A percentile compares a stretch with the other conserved stretches of the same genome.
Conservation (phyloP, 1,140 invertebrate species). For the Physella acuta region DNA sequence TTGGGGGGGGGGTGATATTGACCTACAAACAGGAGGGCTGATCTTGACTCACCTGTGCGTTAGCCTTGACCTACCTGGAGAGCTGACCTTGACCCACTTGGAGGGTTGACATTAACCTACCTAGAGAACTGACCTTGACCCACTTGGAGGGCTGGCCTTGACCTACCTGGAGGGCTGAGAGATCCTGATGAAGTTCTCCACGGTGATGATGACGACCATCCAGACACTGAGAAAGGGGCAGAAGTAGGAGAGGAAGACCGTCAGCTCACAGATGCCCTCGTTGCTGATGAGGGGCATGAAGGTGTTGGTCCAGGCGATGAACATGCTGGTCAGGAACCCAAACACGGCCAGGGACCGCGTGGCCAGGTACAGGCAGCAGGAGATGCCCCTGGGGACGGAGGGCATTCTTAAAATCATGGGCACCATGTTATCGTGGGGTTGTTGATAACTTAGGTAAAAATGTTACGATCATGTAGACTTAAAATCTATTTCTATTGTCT, state of each 20-base stretch:
- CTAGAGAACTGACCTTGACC: neutral
- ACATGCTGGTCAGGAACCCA: slow-evolving; percentile 28
- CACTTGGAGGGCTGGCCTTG: neutral
- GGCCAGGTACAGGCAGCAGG: slow-evolving; percentile 33
- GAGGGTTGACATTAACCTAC: neutral
- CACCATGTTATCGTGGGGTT: too few relatives aligned
- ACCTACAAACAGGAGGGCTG: too few relatives aligned
- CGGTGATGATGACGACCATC: slow-evolving; percentile 24
- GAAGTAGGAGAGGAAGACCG: slow-evolving; percentile 26
- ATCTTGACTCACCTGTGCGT: too few relatives aligned
- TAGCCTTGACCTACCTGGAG: neutral
- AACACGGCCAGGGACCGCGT: slow-evolving; percentile 25
- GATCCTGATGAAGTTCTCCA: slow-evolving; percentile 30
- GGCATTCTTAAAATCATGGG: too few relatives aligned
- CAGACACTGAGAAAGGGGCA: slow-evolving; percentile 27
- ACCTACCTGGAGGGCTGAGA: slow-evolving; percentile 18
- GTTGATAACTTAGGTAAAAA: too few relatives aligned
- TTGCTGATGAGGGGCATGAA: slow-evolving; percentile 1
- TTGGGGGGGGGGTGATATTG: too few relatives aligned
- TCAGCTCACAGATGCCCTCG: slow-evolving; percentile 23
- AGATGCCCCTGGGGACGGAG: slow-evolving; percentile 20
- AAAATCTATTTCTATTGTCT: too few relatives aligned
- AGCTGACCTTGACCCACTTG: neutral
- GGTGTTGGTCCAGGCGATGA: slow-evolving; percentile 21
- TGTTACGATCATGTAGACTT: too few relatives aligned